These are phyloP conservation scores for Invenusta paracnida DNA, from an alignment of 2,888 invertebrate species.

Conservation along the genomic window DNA sequence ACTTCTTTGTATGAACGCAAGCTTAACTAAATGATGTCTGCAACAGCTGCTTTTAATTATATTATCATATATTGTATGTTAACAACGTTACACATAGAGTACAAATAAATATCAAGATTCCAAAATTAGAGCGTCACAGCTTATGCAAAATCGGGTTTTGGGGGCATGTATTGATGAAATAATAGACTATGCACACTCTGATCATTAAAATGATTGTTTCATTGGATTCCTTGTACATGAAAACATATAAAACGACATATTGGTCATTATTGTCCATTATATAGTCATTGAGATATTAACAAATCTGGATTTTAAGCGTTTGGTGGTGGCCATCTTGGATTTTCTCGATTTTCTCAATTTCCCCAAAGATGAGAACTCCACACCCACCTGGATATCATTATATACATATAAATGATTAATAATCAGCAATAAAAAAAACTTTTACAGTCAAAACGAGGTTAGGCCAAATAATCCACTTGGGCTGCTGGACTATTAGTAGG, in stretches of 20 bases:
- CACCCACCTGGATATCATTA: background rate
- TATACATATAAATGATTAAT: background rate
- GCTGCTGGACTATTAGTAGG: background rate
- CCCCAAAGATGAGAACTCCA: background rate
- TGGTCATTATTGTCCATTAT: background rate
- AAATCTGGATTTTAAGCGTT: background rate
- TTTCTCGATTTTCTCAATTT: background rate
- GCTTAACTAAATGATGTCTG: no score
- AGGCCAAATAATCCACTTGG: no score
- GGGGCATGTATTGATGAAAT: no score
- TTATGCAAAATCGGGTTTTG: no score
- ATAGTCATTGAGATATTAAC: background rate
- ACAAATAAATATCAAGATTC: no score
- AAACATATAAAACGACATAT: conserved; percentile 7
- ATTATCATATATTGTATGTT: no score
- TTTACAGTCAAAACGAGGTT: background rate
- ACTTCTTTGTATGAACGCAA: no score
- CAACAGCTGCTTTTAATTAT: no score
- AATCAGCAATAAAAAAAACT: background rate
- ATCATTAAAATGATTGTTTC: background rate
- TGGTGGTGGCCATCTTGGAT: background rate
- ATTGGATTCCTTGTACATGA: conserved; percentile 17
- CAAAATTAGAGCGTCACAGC: no score
- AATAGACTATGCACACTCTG: no score
- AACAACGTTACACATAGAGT: no score